Percentiles rank a stretch among this genome's conserved stretches.
These are phyloP conservation scores for Bombus balteatus DNA, from an alignment of 1,140 invertebrate genomes.

Conservation along the genomic window DNA sequence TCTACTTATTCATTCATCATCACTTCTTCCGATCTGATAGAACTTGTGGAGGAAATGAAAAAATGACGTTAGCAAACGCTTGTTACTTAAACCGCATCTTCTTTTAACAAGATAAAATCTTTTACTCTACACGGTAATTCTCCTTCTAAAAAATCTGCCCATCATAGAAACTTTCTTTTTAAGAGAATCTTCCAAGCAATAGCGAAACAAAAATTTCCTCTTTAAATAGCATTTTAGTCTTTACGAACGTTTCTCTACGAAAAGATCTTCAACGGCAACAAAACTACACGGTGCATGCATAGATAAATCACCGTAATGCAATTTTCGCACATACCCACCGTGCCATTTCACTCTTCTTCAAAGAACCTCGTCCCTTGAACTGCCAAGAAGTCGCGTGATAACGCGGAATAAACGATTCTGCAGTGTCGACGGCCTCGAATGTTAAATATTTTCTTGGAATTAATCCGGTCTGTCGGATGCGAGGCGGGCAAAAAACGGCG, in stretches of 20 bases:
- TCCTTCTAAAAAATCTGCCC: neutral
- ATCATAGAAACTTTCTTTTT: neutral
- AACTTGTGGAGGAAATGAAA: neutral
- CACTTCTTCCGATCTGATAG: neutral
- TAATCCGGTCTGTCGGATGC: neutral
- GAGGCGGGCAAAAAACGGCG: neutral
- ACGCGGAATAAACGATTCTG: neutral
- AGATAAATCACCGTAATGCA: neutral
- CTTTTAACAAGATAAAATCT: neutral
- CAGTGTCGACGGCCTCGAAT: neutral
- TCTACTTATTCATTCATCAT: neutral
- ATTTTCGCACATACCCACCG: neutral
- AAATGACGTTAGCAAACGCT: neutral
- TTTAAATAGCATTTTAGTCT: too few relatives aligned
- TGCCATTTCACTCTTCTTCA: neutral
- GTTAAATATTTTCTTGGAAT: conserved; percentile 4
- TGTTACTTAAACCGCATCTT: neutral
- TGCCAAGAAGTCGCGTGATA: neutral
- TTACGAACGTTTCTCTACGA: too few relatives aligned
- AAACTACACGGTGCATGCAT: neutral
- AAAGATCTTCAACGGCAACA: too few relatives aligned
- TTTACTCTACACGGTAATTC: neutral
- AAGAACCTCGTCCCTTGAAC: neutral
- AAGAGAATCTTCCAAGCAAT: neutral
- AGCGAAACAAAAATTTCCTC: too few relatives aligned